These are phyloP conservation scores for Lycocerus yunnanus DNA, from an alignment of 2,888 invertebrate genomes.

Conservation along the genomic window DNA sequence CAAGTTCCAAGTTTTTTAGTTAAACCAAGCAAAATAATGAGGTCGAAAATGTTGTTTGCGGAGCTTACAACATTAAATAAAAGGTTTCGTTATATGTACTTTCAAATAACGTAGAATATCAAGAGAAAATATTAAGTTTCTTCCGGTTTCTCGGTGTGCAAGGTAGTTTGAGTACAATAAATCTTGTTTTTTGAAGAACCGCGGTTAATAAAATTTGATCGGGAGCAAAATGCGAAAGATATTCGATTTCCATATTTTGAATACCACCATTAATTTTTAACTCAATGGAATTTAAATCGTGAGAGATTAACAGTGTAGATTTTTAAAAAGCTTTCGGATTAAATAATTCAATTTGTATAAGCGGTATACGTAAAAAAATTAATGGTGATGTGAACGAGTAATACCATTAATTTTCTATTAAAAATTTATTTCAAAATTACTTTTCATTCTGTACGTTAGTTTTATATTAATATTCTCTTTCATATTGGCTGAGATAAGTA, in stretches of 20 bases:
- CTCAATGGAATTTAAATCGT: neutral
- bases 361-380: neutral
- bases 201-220: neutral
- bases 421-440: neutral
- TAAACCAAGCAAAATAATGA: neutral
- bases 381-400: neutral
- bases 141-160: neutral
- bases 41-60: neutral
- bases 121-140: neutral
- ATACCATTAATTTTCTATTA: neutral
- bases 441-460: neutral
- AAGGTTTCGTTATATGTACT: neutral
- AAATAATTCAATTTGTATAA: neutral
- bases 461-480: neutral
- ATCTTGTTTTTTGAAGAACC: neutral
- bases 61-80: neutral
- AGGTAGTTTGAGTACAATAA: neutral
- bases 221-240: neutral
- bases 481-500: neutral
- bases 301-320: neutral
- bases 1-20: neutral
- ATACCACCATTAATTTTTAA: neutral
- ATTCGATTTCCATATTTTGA: neutral
- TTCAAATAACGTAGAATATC: neutral
- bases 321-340: neutral